Base-by-base conservation (phyloP, 2,797 vertebrate species). In the Sitta carolinensis region DNA sequence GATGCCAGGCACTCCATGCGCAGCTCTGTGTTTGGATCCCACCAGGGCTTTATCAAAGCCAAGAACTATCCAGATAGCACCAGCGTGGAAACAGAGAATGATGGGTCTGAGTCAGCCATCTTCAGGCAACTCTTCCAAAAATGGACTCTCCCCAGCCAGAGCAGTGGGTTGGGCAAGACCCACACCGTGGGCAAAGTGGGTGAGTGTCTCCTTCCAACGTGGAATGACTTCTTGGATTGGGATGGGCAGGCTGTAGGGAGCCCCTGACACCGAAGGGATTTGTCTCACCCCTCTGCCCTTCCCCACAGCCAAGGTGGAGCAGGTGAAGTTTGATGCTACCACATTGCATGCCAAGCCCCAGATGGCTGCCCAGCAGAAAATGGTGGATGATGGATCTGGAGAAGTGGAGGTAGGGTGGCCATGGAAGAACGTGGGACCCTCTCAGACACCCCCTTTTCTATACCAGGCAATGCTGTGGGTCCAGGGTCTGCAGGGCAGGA, bases 81-180 rank as follows among this genome's bases (percentile, higher is more conserved):
- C 3, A 97, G 97, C 0, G 98, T 99, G 73, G 98, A 99, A 95
- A 97, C 96, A 1, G 98, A 98, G 93, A 99, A 98, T 0, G 98
- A 99, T 2, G 98, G 98, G 6, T 98, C 98, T 0, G 98, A 99
- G 91, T 99, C 98, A 0, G 76, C 98, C 0, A 1, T 98, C 38
- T 99, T 99, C 69, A 98, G 98, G 92, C 98, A 99, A 90, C 98
- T 99, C 54, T 99, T 99, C 96, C 98, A 98, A 94, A 98, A 98
- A 90, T 99, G 98, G 98, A 98, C 98, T 2, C 50, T 98, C 27
- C 98, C 98, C 58, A 95, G n/a, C 48, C 98, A 97, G 91, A 98
- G 62, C 25, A 89, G 77, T 1, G 98, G 98, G 17, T 30, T 98
- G 40, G 98, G 98, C 76, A 98, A 97, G 63, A 98, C 97, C 26